These are phyloP conservation scores for Brachionus sp. DNA, from an alignment of 1,140 invertebrate genomes.

Conservation along the genomic window DNA sequence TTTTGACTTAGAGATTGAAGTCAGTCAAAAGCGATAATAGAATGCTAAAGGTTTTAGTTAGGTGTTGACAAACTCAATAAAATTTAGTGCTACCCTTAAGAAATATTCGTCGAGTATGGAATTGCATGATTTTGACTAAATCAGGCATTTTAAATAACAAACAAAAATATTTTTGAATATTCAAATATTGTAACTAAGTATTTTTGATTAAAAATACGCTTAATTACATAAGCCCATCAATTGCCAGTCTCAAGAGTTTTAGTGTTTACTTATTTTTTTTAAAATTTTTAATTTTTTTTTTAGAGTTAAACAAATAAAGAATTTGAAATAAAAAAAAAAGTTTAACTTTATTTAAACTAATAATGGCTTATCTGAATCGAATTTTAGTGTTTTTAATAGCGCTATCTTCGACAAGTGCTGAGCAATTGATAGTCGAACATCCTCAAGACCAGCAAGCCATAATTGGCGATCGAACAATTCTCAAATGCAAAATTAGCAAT, in stretches of 20 bases:
- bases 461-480: slow-evolving; percentile 16
- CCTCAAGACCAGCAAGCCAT: slow-evolving; percentile 7
- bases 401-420: not conserved
- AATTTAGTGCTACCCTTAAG: slow-evolving; percentile 19
- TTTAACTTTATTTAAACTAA: not conserved
- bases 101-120: not conserved
- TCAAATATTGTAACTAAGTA: slow-evolving; percentile 23
- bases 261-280: not conserved
- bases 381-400: not conserved
- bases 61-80: not conserved
- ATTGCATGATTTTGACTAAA: slow-evolving; percentile 23
- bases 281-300: slow-evolving; percentile 6
- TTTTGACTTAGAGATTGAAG: not conserved
- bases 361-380: not conserved
- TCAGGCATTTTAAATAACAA: not conserved
- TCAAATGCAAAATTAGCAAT: slow-evolving; percentile 30
- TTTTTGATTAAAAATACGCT: not conserved
- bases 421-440: not conserved
- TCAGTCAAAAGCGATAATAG: not conserved
- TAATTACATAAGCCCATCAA: slow-evolving; percentile 29
- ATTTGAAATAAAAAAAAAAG: not conserved
- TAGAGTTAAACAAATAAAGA: slow-evolving; percentile 26
- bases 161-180: slow-evolving; percentile 13
- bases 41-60: not conserved
- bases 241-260: slow-evolving; percentile 12